Evolutionary conservation across 1,140 invertebrate genomes (phyloP).

Genomic region (Drosophila suzukii): DNA sequence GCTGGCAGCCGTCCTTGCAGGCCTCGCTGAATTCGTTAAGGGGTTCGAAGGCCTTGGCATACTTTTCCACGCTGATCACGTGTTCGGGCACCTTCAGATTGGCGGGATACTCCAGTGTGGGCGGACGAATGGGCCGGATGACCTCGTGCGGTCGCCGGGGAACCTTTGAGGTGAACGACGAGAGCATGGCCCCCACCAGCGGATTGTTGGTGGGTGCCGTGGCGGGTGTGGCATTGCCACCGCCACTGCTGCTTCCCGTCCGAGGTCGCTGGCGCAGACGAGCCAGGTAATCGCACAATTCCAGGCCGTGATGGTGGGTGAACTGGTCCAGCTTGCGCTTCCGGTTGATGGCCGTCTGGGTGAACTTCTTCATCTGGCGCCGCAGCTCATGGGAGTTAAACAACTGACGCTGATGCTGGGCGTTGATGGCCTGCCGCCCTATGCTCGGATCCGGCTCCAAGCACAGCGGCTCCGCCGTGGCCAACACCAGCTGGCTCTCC

Average conservation of each 20-base stretch:
- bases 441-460: conserved; percentile 93
- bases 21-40: conserved; percentile 70
- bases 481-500: conserved; percentile 93
- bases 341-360: conserved; percentile 92
- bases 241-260: conserved; percentile 50
- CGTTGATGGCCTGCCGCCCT: conserved; percentile 89
- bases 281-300: conserved; percentile 88
- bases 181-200: conserved; percentile 78
- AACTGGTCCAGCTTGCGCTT: conserved; percentile 94
- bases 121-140: conserved; percentile 84
- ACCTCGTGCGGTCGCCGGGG: conserved; percentile 77
- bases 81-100: conserved; percentile 83
- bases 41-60: conserved; percentile 86
- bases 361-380: conserved; percentile 90
- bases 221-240: conserved; percentile 81
- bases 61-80: conserved; percentile 84
- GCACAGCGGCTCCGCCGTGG: conserved; percentile 93
- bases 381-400: conserved; percentile 91
- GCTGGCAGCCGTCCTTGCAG: conserved; percentile 72
- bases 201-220: conserved; percentile 75
- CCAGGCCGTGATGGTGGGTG: conserved; percentile 91
- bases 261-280: conserved; percentile 78
- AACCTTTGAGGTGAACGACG: conserved; percentile 81
- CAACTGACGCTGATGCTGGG: conserved; percentile 90
- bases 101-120: conserved; percentile 84